These are phyloP conservation scores for Denticeps clupeoides DNA, from an alignment of 2,797 vertebrate genomes.

Conservation along the genomic window DNA sequence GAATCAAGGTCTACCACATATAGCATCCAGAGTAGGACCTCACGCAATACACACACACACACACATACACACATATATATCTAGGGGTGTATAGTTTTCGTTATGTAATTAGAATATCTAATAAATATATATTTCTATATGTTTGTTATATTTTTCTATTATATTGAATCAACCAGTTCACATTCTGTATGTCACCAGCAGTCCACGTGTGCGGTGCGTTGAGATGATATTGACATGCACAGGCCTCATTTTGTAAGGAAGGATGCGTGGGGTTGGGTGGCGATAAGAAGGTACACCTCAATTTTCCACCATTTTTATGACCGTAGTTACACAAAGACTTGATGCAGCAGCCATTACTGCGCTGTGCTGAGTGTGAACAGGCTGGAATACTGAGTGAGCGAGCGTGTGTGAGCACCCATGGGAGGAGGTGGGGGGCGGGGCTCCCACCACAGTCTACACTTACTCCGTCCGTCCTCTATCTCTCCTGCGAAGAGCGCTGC, in stretches of 20 bases:
- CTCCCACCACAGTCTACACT: slow-evolving; percentile 7
- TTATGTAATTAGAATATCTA: too few species aligned
- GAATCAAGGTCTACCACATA: neutral
- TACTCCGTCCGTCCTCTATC: neutral
- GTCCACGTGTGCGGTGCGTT: too few species aligned
- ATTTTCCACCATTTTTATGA: slow-evolving; percentile 19
- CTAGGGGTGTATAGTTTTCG: too few species aligned
- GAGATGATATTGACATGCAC: too few species aligned
- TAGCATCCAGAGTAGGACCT: too few species aligned
- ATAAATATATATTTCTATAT: too few species aligned
- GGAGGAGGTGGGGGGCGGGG: slow-evolving; percentile 5
- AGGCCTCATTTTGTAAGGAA: too few species aligned
- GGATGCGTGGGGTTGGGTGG: neutral
- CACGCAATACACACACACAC: too few species aligned
- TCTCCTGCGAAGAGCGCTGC: slow-evolving; percentile 12
- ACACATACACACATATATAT: too few species aligned
- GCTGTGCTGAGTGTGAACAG: slow-evolving; percentile 17
- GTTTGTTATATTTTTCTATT: too few species aligned
- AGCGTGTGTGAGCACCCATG: slow-evolving; percentile 5
- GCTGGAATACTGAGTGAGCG: slow-evolving; percentile 4
- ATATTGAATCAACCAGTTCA: too few species aligned
- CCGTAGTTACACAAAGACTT: slow-evolving; percentile 19
- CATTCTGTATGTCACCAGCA: too few species aligned
- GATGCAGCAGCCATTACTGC: slow-evolving; percentile 19
- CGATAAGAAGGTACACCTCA: slow-evolving; percentile 14